phyloP scores from a whole-genome alignment of 2,888 invertebrate species.

The Taphrorychus bicolor region DNA sequence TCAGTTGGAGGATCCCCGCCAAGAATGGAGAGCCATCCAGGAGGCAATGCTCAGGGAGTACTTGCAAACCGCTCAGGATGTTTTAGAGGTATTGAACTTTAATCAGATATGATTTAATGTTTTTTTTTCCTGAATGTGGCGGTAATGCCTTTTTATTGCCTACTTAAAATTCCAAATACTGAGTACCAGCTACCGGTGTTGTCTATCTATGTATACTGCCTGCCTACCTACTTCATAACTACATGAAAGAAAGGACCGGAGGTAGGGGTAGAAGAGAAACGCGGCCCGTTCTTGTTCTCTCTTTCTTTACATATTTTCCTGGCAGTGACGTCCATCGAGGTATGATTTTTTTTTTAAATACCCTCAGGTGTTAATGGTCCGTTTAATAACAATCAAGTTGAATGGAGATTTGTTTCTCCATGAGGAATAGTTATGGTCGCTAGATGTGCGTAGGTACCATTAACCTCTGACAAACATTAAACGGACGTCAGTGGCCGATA shows the following conservation, averaged over 20 bases:
- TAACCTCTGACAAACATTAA: not conserved
- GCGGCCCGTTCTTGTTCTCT: slow-evolving; percentile 12
- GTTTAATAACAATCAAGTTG: too few species aligned
- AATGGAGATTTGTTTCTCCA: too few species aligned
- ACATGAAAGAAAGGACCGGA: slow-evolving; percentile 25
- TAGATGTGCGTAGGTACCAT: not conserved
- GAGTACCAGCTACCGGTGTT: slow-evolving; percentile 41
- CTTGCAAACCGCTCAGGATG: slow-evolving; percentile 93
- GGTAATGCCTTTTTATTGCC: slow-evolving; percentile 38
- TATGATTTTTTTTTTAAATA: too few species aligned
- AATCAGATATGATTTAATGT: slow-evolving; percentile 13
- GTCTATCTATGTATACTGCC: too few species aligned
- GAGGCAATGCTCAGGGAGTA: slow-evolving; percentile 97
- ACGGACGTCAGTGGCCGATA: slow-evolving; percentile 8
- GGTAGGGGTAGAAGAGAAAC: slow-evolving; percentile 25
- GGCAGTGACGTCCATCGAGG: not conserved
- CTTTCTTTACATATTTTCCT: slow-evolving; percentile 14
- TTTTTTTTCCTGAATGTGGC: slow-evolving; percentile 9
- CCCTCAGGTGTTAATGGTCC: too few species aligned
- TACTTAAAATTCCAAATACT: slow-evolving; percentile 40
- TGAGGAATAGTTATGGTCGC: too few species aligned
- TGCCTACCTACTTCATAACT: slow-evolving; percentile 37
- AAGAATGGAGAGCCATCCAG: slow-evolving; percentile 96
- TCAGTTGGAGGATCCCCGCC: slow-evolving; percentile 94
- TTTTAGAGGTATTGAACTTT: slow-evolving; percentile 74